A percentile compares a stretch with the other conserved stretches of the same genome.
phyloP scores from a whole-genome alignment of 2,888 invertebrate genomes.

The Trichopoda pennipes region DNA sequence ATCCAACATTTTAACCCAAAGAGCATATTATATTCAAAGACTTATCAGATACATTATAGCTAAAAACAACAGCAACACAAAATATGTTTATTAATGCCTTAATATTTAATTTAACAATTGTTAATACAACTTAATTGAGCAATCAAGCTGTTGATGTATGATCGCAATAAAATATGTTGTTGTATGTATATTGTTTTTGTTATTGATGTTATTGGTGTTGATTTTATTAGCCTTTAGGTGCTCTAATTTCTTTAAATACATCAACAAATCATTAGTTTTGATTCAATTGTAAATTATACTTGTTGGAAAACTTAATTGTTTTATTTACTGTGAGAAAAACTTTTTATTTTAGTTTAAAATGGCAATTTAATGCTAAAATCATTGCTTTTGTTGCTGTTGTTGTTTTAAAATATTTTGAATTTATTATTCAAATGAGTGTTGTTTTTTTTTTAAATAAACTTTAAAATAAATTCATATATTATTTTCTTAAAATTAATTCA shows the following conservation, averaged over 20 bases:
- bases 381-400: slow-evolving; percentile 15
- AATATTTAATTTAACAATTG: slow-evolving; percentile 27
- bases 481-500: too few species aligned
- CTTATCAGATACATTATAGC: slow-evolving; percentile 10
- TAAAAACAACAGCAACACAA: not conserved
- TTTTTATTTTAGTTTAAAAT: slow-evolving; percentile 4
- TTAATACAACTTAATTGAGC: slow-evolving; percentile 41
- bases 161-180: slow-evolving; percentile 18
- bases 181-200: slow-evolving; percentile 10
- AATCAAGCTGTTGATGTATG: slow-evolving; percentile 37
- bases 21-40: not conserved
- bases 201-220: slow-evolving; percentile 20
- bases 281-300: slow-evolving; percentile 10
- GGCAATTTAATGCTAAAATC: slow-evolving; percentile 35
- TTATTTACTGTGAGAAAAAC: not conserved
- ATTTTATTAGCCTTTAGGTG: slow-evolving; percentile 55
- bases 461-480: too few species aligned
- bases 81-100: not conserved
- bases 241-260: slow-evolving; percentile 52
- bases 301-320: slow-evolving; percentile 46
- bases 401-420: too few species aligned
- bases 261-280: slow-evolving; percentile 48
- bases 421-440: too few species aligned
- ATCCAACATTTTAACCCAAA: not conserved
- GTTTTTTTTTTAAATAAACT: too few species aligned